A percentile compares a stretch with the other conserved stretches of the same genome.
phyloP scores from a whole-genome alignment of 2,888 invertebrate genomes.

The Darwinula stevensoni region DNA sequence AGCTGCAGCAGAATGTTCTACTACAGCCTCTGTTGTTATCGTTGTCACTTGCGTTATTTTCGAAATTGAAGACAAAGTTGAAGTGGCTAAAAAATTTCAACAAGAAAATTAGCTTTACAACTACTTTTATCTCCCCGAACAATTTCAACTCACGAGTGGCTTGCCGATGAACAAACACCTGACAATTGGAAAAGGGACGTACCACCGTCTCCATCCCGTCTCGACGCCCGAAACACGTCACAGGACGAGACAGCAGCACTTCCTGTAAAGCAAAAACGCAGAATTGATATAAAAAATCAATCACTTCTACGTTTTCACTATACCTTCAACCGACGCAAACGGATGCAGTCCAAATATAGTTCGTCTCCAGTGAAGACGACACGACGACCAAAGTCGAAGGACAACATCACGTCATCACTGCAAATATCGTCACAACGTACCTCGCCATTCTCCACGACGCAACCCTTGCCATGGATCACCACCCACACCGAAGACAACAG shows the following conservation, averaged over 20 bases:
- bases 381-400: neutral
- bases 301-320: neutral
- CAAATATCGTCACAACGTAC: constrained; percentile 1
- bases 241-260: neutral
- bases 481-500: neutral
- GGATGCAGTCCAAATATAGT: constrained; percentile 1
- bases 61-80: neutral
- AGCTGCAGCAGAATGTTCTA: neutral
- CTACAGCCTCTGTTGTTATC: neutral
- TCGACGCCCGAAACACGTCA: constrained; percentile 1
- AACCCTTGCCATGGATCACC: neutral
- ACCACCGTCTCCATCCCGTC: constrained; percentile 1
- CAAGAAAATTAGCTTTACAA: neutral
- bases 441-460: neutral
- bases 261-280: constrained; percentile 2
- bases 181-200: constrained; percentile 1
- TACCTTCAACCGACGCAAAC: constrained; percentile 1
- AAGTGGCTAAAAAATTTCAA: neutral
- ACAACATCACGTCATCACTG: constrained; percentile 1
- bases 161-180: neutral
- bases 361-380: constrained; percentile 2
- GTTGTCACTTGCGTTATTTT: neutral
- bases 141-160: neutral
- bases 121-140: neutral
- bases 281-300: neutral